Evolutionary conservation across 2,888 invertebrate species (phyloP).

Genomic region (Theodoxus fluviatilis): DNA sequence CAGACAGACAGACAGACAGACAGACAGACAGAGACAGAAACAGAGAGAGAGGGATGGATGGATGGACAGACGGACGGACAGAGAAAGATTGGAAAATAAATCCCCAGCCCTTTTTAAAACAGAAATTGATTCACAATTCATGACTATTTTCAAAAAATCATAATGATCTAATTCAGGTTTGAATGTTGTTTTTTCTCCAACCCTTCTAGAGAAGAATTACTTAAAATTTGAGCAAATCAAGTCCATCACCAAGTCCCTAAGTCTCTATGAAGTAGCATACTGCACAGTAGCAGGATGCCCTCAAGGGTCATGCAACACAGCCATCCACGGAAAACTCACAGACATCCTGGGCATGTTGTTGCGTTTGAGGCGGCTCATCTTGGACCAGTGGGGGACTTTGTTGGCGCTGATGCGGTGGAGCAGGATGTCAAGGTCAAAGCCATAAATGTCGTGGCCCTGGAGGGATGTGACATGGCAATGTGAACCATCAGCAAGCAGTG

Average conservation of each 20-base stretch:
- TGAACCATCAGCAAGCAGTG: neutral
- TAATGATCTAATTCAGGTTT: too few species aligned
- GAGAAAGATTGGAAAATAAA: too few species aligned
- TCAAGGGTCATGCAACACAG: neutral
- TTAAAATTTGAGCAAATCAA: too few species aligned
- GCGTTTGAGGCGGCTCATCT: slow-evolving; percentile 84
- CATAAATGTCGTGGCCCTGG: slow-evolving; percentile 86
- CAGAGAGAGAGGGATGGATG: too few species aligned
- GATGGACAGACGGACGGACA: too few species aligned
- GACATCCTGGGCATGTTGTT: slow-evolving; percentile 65
- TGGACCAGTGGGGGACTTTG: slow-evolving; percentile 87
- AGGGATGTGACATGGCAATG: slow-evolving; percentile 23
- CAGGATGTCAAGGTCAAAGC: slow-evolving; percentile 89
- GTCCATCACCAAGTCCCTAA: too few species aligned
- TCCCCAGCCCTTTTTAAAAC: too few species aligned
- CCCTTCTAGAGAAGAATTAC: neutral
- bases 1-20: too few species aligned
- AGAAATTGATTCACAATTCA: too few species aligned
- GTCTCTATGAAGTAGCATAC: too few species aligned
- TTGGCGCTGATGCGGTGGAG: slow-evolving; percentile 79
- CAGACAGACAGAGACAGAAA: too few species aligned
- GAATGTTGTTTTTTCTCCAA: neutral
- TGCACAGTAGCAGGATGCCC: neutral
- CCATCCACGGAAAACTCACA: slow-evolving; percentile 40
- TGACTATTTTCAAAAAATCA: too few species aligned